Conservation (phyloP, 2,797 vertebrate species). For the Anolis apletophallus region DNA sequence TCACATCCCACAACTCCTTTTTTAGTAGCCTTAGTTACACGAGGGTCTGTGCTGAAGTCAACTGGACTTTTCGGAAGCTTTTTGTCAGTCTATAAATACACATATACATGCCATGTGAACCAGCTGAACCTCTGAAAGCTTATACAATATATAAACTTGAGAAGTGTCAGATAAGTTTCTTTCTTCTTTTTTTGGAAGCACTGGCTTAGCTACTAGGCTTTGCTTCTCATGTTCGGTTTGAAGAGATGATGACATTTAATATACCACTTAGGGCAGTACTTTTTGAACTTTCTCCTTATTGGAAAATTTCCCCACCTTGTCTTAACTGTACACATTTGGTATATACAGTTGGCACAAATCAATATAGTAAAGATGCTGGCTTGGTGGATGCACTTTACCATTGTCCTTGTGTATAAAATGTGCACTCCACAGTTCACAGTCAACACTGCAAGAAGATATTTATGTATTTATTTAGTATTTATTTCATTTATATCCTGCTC, state of each 20-base stretch:
- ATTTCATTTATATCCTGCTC: no score
- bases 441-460: background rate
- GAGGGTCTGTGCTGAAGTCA: background rate
- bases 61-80: constrained; percentile 3
- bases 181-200: background rate
- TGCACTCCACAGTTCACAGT: background rate
- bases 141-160: constrained; percentile 8
- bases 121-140: background rate
- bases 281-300: background rate
- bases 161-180: constrained; percentile 1
- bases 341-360: background rate
- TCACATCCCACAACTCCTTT: background rate
- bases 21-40: background rate
- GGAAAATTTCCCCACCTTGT: background rate
- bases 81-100: constrained; percentile 28
- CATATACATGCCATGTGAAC: constrained; percentile 2
- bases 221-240: constrained; percentile 12
- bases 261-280: background rate
- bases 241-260: background rate
- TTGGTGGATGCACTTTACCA: background rate
- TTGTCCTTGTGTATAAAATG: background rate
- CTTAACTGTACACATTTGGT: background rate
- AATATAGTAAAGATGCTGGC: background rate
- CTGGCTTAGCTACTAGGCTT: background rate
- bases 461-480: no score